Evolutionary conservation across 2,113 vertebrate species (phyloP).

Genomic region (Pontoporia blainvillei): DNA sequence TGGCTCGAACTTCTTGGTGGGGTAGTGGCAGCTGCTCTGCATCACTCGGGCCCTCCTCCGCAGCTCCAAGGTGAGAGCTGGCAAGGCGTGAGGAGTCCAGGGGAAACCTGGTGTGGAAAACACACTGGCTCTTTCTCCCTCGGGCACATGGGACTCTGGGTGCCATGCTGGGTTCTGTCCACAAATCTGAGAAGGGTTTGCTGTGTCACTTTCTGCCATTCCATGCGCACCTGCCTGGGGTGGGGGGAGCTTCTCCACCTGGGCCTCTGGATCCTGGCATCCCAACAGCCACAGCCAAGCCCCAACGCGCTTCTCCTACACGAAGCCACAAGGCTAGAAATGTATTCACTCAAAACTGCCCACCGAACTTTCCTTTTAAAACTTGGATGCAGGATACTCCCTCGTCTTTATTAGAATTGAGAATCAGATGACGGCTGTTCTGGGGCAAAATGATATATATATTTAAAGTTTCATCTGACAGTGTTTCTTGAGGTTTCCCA

Average conservation of each 20-base stretch:
- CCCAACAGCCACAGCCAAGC: not conserved
- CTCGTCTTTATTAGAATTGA: not conserved
- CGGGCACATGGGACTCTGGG: too few relatives aligned
- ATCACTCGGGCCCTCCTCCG: slow-evolving; percentile 84
- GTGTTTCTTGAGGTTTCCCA: not conserved
- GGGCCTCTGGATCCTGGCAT: not conserved
- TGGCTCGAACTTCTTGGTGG: slow-evolving; percentile 87
- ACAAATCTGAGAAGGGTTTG: not conserved
- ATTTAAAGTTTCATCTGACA: not conserved
- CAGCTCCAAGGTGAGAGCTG: slow-evolving; percentile 81
- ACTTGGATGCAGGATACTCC: not conserved
- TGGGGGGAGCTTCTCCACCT: not conserved
- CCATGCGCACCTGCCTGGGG: not conserved
- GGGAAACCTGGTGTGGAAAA: accelerated
- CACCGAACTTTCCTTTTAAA: not conserved
- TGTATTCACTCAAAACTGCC: not conserved
- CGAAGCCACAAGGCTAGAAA: not conserved
- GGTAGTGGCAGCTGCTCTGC: slow-evolving; percentile 86
- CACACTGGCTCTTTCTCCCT: not conserved
- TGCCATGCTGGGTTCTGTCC: accelerated
- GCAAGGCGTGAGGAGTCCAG: accelerated
- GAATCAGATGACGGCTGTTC: not conserved
- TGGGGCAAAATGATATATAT: not conserved
- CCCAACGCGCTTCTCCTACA: not conserved
- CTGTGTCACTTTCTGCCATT: not conserved